phyloP scores from a whole-genome alignment of 2,888 invertebrate genomes.

The Cantharis rustica region DNA sequence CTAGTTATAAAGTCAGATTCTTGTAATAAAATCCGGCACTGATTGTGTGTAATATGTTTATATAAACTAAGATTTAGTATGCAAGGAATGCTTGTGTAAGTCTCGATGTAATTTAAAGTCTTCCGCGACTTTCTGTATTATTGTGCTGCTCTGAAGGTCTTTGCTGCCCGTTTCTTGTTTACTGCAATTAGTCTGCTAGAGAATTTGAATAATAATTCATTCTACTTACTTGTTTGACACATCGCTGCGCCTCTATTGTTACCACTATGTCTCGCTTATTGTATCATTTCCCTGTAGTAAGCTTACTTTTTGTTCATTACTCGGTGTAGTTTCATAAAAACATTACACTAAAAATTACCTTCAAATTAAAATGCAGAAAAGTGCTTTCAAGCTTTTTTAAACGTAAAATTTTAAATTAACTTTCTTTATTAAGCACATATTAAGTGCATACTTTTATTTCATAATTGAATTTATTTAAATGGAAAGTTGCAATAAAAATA shows the following conservation, averaged over 20 bases:
- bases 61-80: slow-evolving; percentile 54
- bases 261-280: slow-evolving; percentile 29
- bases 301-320: slow-evolving; percentile 19
- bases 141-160: slow-evolving; percentile 36
- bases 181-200: slow-evolving; percentile 50
- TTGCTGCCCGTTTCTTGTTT: slow-evolving; percentile 51
- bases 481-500: background rate
- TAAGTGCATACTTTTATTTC: background rate
- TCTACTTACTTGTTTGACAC: slow-evolving; percentile 48
- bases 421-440: background rate
- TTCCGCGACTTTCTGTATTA: slow-evolving; percentile 48
- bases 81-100: slow-evolving; percentile 47
- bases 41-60: slow-evolving; percentile 54
- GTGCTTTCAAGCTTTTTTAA: background rate
- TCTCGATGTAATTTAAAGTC: slow-evolving; percentile 51
- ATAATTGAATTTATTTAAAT: background rate
- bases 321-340: background rate
- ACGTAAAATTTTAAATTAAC: background rate
- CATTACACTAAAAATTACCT: background rate
- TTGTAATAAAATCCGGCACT: slow-evolving; percentile 49
- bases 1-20: slow-evolving; percentile 49
- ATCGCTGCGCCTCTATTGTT: slow-evolving; percentile 45
- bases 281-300: slow-evolving; percentile 20
- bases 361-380: background rate
- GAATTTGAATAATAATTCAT: slow-evolving; percentile 54